Base-by-base conservation (phyloP, 2,888 invertebrate species). In the Pseudococcus longispinus region DNA sequence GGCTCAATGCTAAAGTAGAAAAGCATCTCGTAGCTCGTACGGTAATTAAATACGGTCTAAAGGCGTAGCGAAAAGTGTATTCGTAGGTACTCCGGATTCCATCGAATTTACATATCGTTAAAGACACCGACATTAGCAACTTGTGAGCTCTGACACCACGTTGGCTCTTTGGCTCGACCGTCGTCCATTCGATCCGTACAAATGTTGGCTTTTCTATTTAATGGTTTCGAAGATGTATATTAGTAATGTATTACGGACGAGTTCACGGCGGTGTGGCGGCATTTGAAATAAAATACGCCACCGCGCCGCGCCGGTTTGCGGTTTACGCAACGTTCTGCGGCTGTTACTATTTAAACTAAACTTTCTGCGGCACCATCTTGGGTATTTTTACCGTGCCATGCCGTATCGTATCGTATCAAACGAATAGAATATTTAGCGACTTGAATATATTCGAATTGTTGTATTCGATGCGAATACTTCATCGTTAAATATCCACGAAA, bases 131-230 rank as follows among this genome's bases (percentile, higher is more conserved):
- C 51, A 51, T 51, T 51, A 51, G 51, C 51, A 51, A 51, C 51
- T 51, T 46, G 46, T 46, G 46, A 37, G 9, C 9, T 60, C 60
- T 60, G 60, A 60, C 60, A 60, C 44, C 13, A 51, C n/a, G n/a
- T 51, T n/a, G 6, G 51, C 15, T n/a, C n/a, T n/a, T 51, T 15
- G 29, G 70, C 20, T 60, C 60, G 23, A 20, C 20, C 60, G 60
- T 11, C 29, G 29, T 23, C 74, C 37, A 32, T n/a, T 26, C n/a
- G 29, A 74, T 74, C 26, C 74, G 32, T 13, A 74, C 32, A 37
- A 74, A 74, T 32, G 74, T 74, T 74, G 74, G 74, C 74, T 74
- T 74, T 74, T 74, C 74, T 74, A 74, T 32, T 74, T 74, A 74
- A 74, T 74, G 74, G 74, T 13, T 74, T 37, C 26, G 26, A 74